phyloP scores from a whole-genome alignment of 2,888 invertebrate genomes.

The Epinotia bilunana region DNA sequence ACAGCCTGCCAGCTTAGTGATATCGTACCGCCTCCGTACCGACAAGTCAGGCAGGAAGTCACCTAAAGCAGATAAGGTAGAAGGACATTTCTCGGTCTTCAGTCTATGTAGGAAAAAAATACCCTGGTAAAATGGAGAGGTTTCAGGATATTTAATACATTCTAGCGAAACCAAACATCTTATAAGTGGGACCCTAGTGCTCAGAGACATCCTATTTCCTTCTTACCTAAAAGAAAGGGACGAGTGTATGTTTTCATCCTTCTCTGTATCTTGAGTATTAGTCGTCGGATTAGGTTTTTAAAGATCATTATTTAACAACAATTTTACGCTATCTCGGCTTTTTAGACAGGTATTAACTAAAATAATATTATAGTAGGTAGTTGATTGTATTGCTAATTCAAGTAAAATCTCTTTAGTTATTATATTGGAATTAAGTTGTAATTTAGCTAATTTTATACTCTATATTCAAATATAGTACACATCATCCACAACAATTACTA shows the following conservation, averaged over 20 bases:
- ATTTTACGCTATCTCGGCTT: too few relatives aligned
- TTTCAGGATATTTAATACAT: not conserved
- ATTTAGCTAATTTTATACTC: not conserved
- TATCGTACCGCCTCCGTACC: too few relatives aligned
- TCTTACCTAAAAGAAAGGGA: not conserved
- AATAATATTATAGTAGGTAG: too few relatives aligned
- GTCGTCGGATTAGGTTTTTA: too few relatives aligned
- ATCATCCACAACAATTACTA: not conserved
- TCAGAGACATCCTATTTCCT: not conserved
- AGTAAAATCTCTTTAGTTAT: not conserved
- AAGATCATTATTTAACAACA: too few relatives aligned
- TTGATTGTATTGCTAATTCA: not conserved
- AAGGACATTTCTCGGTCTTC: not conserved
- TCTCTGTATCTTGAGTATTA: too few relatives aligned
- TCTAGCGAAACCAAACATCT: not conserved
- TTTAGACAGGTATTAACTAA: too few relatives aligned
- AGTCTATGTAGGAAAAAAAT: not conserved
- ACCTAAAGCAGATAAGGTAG: too few relatives aligned
- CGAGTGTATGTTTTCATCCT: not conserved
- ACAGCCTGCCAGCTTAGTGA: too few relatives aligned
- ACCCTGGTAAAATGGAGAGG: not conserved
- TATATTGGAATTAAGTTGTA: not conserved
- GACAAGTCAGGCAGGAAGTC: too few relatives aligned
- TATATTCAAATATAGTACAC: slow-evolving; percentile 1
- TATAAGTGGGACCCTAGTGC: not conserved